A percentile compares a stretch with the other conserved stretches of the same genome.
phyloP scores from a whole-genome alignment of 1,140 invertebrate genomes.

The Aphelenchoides besseyi region DNA sequence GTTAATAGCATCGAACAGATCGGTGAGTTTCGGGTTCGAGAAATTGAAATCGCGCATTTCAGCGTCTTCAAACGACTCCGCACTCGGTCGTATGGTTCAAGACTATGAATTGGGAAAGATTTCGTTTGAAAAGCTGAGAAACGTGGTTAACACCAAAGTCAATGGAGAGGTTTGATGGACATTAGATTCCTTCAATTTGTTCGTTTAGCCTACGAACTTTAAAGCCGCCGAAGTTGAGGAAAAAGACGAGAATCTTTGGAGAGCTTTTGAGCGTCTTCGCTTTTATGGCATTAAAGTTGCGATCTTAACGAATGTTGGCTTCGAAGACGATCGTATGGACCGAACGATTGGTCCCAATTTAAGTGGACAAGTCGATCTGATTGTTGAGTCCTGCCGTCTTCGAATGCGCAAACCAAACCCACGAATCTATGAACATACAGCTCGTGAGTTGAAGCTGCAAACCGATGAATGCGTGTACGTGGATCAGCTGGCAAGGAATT shows the following conservation, averaged over 20 bases:
- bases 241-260: background rate
- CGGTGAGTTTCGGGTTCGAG: background rate
- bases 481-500: background rate
- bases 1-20: background rate
- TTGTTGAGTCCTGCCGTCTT: background rate
- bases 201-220: background rate
- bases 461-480: background rate
- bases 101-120: constrained; percentile 6
- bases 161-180: background rate
- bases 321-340: background rate
- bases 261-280: background rate
- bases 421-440: background rate
- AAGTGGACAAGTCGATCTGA: background rate
- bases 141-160: background rate
- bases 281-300: background rate
- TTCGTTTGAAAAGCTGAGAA: constrained; percentile 3
- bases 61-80: constrained; percentile 8
- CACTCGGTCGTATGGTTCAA: background rate
- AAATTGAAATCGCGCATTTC: too few species aligned
- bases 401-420: constrained; percentile 11
- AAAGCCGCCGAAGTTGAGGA: background rate
- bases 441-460: background rate
- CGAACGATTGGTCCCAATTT: background rate
- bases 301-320: constrained; percentile 1
- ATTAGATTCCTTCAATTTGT: too few species aligned